Conservation (phyloP, 2,797 vertebrate genomes). For the Pangasius larnaudii region DNA sequence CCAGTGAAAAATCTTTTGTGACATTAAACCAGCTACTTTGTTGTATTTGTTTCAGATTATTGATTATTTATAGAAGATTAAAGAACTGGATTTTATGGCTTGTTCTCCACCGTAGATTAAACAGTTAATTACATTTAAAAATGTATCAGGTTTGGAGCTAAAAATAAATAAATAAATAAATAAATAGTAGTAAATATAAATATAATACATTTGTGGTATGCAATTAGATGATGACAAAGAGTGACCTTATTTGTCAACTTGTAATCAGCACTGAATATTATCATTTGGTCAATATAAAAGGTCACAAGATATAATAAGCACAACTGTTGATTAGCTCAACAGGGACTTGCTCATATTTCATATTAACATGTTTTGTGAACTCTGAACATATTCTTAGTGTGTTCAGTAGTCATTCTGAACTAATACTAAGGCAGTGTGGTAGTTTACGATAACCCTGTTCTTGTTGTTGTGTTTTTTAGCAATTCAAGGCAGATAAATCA, state of each 20-base stretch:
- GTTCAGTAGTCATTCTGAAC: background rate
- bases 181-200: no score
- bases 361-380: background rate
- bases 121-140: slow-evolving; percentile 23
- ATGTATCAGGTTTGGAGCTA: background rate
- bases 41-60: background rate
- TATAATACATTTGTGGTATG: background rate
- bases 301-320: background rate
- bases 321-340: background rate
- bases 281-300: background rate
- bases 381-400: background rate
- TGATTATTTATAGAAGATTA: slow-evolving; percentile 24
- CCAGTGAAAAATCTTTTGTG: slow-evolving; percentile 3
- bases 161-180: background rate
- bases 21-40: background rate
- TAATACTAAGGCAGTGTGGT: background rate
- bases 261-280: background rate
- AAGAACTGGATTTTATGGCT: background rate
- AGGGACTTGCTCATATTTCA: background rate
- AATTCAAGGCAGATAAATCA: background rate
- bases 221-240: background rate
- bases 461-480: background rate
- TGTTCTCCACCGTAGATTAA: background rate
- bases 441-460: background rate
- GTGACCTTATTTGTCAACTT: background rate